Evolutionary conservation across 2,888 invertebrate species (phyloP).

Genomic region (Dasysyrphus albostriatus): DNA sequence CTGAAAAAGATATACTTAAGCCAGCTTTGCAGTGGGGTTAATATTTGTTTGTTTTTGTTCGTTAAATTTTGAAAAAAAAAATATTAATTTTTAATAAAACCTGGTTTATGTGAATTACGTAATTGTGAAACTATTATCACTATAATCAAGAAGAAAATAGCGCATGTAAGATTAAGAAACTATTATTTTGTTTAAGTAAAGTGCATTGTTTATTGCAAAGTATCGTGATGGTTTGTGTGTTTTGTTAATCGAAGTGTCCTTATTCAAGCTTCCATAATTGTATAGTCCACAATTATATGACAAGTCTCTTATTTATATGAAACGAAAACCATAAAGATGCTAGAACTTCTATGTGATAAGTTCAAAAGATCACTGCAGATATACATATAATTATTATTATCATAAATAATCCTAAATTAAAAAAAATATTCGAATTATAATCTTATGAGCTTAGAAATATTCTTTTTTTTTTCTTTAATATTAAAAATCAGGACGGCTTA

Average conservation of each 20-base stretch:
- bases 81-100: not conserved
- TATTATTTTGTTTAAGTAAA: not conserved
- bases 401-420: too few relatives aligned
- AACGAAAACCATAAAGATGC: not conserved
- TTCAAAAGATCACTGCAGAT: slow-evolving; percentile 11
- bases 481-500: slow-evolving; percentile 18
- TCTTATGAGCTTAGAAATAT: not conserved
- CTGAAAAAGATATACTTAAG: not conserved
- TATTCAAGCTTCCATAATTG: not conserved
- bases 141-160: not conserved
- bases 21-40: not conserved
- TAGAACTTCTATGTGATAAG: not conserved
- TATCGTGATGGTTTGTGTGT: not conserved
- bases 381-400: not conserved
- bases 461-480: not conserved
- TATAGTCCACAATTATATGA: not conserved
- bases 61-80: not conserved
- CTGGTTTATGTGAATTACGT: slow-evolving; percentile 35
- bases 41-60: not conserved
- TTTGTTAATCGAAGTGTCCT: not conserved
- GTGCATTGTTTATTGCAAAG: slow-evolving; percentile 12
- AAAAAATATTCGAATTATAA: not conserved
- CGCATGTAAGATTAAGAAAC: not conserved
- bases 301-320: not conserved
- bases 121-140: slow-evolving; percentile 10